These are phyloP conservation scores for Pseudochirops corinnae DNA, from an alignment of 2,797 vertebrate species.

Conservation along the genomic window DNA sequence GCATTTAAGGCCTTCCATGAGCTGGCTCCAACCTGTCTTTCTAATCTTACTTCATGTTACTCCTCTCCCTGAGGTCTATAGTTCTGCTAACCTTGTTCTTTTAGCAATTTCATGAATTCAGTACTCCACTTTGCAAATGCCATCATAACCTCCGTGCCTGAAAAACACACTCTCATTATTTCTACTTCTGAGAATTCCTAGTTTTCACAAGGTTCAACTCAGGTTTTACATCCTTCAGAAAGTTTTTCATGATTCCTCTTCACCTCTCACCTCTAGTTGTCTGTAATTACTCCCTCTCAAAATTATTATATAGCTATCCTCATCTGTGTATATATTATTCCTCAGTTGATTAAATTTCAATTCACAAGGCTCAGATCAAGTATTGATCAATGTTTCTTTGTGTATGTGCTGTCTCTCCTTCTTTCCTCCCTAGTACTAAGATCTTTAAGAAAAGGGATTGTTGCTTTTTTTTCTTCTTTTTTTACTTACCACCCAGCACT, in stretches of 20 bases:
- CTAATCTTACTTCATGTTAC: background rate
- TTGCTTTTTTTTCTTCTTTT: too few relatives aligned
- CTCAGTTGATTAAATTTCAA: background rate
- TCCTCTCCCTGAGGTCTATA: background rate
- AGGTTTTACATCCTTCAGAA: background rate
- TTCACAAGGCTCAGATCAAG: background rate
- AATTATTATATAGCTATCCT: background rate
- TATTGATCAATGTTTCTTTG: background rate
- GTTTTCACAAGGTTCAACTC: background rate
- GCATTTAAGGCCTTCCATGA: background rate
- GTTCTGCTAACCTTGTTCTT: background rate
- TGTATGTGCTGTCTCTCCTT: background rate
- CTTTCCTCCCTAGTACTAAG: background rate
- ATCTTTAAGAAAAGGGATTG: background rate
- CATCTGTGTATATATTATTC: background rate
- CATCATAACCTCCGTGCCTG: background rate
- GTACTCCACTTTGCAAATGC: background rate
- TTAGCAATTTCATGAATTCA: background rate
- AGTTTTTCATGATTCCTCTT: background rate
- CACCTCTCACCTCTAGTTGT: too few relatives aligned
- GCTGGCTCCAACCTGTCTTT: background rate
- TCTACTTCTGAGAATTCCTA: background rate
- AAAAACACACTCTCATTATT: background rate
- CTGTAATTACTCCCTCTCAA: background rate
- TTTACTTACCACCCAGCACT: too few relatives aligned